Conservation (phyloP, 2,113 vertebrate genomes). For the Nasalis larvatus region DNA sequence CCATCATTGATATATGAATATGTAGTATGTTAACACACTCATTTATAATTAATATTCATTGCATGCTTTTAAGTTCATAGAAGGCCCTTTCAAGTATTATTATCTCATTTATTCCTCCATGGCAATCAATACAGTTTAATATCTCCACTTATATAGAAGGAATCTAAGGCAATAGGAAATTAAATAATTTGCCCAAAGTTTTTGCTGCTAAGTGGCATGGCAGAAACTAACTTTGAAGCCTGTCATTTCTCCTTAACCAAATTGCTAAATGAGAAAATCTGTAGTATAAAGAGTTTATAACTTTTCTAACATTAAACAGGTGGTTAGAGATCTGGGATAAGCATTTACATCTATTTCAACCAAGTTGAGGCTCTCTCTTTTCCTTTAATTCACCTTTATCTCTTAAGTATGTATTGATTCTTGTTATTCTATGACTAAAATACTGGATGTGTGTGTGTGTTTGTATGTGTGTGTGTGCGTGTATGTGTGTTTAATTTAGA, state of each 20-base stretch:
- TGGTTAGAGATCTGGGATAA: neutral
- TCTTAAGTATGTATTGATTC: neutral
- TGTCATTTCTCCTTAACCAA: neutral
- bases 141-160: neutral
- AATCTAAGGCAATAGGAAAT: neutral
- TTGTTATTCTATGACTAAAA: neutral
- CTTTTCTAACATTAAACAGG: neutral
- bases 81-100: neutral
- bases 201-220: neutral
- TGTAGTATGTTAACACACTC: neutral
- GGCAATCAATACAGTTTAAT: neutral
- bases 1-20: neutral
- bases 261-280: neutral
- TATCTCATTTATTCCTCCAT: neutral
- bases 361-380: neutral
- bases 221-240: neutral
- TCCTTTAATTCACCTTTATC: neutral
- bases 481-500: conserved; percentile 18
- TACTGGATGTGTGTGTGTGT: neutral
- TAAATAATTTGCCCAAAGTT: neutral
- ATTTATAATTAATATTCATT: neutral
- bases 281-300: neutral
- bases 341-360: neutral
- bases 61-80: neutral
- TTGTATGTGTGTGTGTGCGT: neutral